A percentile compares a stretch with the other conserved stretches of the same genome.
Evolutionary conservation across 2,888 invertebrate species (phyloP).

Genomic region (Poecilobothrus nobilitatus): DNA sequence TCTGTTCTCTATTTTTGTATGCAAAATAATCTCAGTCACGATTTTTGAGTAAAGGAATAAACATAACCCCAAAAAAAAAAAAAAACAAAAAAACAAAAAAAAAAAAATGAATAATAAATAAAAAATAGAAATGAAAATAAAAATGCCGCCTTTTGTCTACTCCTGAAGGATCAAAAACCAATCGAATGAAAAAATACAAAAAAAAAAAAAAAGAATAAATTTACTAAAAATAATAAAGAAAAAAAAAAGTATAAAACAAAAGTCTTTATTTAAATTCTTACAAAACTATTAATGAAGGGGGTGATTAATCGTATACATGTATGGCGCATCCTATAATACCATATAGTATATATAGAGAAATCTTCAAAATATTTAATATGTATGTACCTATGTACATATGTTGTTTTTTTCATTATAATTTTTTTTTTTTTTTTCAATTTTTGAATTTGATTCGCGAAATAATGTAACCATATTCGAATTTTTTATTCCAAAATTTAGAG

Average conservation of each 20-base stretch:
- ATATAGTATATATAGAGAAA: too few species aligned
- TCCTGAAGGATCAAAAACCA: background rate
- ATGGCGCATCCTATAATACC: background rate
- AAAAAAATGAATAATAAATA: too few species aligned
- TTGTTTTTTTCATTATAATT: background rate
- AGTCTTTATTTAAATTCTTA: background rate
- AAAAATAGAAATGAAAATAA: too few species aligned
- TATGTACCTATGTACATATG: too few species aligned
- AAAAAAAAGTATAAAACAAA: too few species aligned
- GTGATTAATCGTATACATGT: background rate
- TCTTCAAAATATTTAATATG: too few species aligned
- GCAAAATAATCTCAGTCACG: slow-evolving; percentile 20
- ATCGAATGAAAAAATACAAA: background rate
- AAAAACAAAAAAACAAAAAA: background rate
- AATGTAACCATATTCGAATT: background rate
- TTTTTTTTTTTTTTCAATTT: background rate
- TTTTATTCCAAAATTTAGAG: background rate
- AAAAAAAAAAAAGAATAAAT: background rate
- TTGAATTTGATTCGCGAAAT: background rate
- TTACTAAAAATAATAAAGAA: background rate
- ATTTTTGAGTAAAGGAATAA: slow-evolving; percentile 15
- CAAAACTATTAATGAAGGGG: background rate
- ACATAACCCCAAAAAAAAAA: background rate
- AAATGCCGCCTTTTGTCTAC: background rate
- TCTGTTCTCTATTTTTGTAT: slow-evolving; percentile 13